phyloP scores from a whole-genome alignment of 2,113 vertebrate species.

The Prinia subflava region DNA sequence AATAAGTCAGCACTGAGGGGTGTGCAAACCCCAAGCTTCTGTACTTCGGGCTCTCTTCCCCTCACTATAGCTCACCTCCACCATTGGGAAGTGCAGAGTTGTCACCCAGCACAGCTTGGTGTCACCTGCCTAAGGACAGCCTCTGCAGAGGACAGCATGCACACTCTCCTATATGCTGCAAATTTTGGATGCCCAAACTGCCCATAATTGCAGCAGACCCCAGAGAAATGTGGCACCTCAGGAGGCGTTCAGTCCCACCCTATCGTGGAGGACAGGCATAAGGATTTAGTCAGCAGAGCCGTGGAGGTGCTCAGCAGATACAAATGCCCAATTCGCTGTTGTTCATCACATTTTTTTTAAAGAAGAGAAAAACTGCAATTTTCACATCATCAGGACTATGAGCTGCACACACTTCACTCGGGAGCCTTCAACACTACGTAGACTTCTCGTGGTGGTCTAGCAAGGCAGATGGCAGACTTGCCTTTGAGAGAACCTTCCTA shows the following conservation, averaged over 20 bases:
- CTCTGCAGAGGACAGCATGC: background rate
- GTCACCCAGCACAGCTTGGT: background rate
- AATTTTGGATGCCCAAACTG: background rate
- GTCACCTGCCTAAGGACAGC: background rate
- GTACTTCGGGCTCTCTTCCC: background rate
- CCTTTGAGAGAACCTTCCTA: background rate
- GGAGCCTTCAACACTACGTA: accelerated
- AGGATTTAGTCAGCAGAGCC: background rate
- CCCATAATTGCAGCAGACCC: background rate
- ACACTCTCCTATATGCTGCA: background rate
- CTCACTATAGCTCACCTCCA: background rate
- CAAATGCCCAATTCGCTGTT: background rate
- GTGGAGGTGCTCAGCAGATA: background rate
- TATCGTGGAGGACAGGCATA: background rate
- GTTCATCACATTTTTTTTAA: background rate
- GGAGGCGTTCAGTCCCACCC: background rate
- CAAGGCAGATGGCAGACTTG: background rate
- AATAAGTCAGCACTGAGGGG: background rate
- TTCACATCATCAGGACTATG: background rate
- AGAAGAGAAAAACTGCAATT: background rate
- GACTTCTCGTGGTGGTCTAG: background rate
- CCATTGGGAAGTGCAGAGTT: background rate
- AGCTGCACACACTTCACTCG: background rate
- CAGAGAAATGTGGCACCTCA: background rate
- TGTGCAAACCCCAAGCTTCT: background rate